Evolutionary conservation across 2,888 invertebrate species (phyloP), one percentile per base, ranked within the genome.

Genomic region (Zygogramma bicolorata): DNA sequence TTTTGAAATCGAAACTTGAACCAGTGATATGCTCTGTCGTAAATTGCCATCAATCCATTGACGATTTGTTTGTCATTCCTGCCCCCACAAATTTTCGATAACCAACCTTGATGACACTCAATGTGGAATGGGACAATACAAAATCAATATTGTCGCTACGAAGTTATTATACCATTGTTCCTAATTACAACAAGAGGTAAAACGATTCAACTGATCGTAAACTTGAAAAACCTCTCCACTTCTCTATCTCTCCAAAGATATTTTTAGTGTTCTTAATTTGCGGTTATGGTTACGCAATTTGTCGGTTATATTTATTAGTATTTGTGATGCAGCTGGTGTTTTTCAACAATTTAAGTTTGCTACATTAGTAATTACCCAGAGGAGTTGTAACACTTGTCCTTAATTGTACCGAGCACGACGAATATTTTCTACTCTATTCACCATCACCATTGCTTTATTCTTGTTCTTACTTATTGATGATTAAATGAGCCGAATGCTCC

Each of bases 311-410:
- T 85, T 85, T 85, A 83, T 86, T 82, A 82, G 84, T 85, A 85
- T 85, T 85, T 85, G 84, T 85, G 84, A 84, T 82, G 84, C 87
- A 87, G 87, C 86, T 87, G 87, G 81, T 85, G 85, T 86, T 87
- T 86, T 87, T 87, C 84, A 85, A 85, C 86, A 86, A 86, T 86
- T 86, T 86, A 85, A 85, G 84, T 85, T 84, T 83, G 85, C 85
- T 85, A 85, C 84, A 85, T 86, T 84, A 84, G 81, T 85, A 85
- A 86, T 86, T 86, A 86, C 83, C 79, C 65, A 82, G 53, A 83
- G 80, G 81, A 84, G 83, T 83, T 85, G 84, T 85, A 85, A 86
- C 86, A 86, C 86, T 86, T 86, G 86, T 84, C 83, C 86, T 85
- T 86, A 86, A 87, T 87, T 86, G 85, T 84, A 79, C 78, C 79